phyloP scores from a whole-genome alignment of 2,888 invertebrate species.

The Leptothorax acervorum region DNA sequence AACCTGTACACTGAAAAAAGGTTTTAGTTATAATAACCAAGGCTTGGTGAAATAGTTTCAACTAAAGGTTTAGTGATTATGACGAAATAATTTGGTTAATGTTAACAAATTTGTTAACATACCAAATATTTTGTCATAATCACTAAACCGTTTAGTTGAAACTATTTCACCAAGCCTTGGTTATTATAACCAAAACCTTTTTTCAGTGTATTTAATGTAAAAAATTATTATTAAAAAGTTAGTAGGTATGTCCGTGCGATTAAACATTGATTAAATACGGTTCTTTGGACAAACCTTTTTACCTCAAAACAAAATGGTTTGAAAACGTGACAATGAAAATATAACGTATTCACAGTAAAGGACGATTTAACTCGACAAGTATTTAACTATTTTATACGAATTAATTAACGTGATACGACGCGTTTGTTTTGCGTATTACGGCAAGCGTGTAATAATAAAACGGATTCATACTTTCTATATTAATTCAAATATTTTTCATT shows the following conservation, averaged over 20 bases:
- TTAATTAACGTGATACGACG: conserved; percentile 9
- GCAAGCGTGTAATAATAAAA: conserved; percentile 5
- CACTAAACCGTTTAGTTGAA: too few relatives aligned
- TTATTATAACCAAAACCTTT: too few relatives aligned
- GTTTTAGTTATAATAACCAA: too few relatives aligned
- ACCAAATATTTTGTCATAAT: too few relatives aligned
- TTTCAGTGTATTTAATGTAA: neutral
- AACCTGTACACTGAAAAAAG: neutral
- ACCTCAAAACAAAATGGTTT: neutral
- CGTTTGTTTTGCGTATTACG: neutral
- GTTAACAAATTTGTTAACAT: too few relatives aligned
- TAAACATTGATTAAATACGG: neutral
- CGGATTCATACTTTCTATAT: neutral
- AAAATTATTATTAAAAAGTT: neutral
- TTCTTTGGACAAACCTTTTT: conserved; percentile 6
- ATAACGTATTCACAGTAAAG: conserved; percentile 9
- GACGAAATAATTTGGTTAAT: too few relatives aligned
- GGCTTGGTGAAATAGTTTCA: too few relatives aligned
- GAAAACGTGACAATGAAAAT: conserved; percentile 13
- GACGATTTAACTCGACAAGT: neutral
- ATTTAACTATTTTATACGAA: conserved; percentile 15
- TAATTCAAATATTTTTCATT: conserved; percentile 14
- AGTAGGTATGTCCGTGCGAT: neutral
- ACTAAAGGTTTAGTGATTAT: too few relatives aligned
- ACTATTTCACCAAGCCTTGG: too few relatives aligned